phyloP scores from a whole-genome alignment of 2,797 vertebrate species.

The Liasis olivaceus region DNA sequence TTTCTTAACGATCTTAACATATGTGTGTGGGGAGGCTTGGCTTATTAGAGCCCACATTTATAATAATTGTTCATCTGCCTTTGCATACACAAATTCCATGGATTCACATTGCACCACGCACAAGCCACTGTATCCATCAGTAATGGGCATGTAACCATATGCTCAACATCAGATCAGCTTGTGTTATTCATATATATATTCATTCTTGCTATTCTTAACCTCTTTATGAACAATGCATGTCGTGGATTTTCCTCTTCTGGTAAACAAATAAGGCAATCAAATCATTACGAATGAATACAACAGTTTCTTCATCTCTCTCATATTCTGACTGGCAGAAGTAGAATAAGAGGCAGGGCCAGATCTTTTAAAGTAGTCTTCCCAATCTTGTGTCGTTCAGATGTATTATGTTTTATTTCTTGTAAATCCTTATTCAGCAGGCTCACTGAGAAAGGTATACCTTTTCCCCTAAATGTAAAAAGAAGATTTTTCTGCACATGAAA shows the following conservation, averaged over 20 bases:
- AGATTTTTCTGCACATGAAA: neutral
- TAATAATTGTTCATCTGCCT: neutral
- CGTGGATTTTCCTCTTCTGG: neutral
- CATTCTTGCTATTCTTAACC: neutral
- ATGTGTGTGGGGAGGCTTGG: neutral
- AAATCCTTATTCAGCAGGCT: neutral
- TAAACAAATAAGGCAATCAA: neutral
- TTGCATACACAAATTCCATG: neutral
- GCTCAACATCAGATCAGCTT: neutral
- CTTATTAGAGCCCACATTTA: neutral
- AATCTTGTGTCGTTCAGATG: neutral
- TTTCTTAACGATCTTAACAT: conserved; percentile 8
- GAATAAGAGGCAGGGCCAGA: neutral
- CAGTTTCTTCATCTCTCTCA: neutral
- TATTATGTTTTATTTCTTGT: neutral
- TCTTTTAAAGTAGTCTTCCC: neutral
- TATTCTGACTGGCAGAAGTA: neutral
- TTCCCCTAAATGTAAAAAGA: neutral
- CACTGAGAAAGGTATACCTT: neutral
- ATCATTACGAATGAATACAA: neutral
- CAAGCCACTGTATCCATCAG: neutral
- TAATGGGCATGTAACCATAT: conserved; percentile 2
- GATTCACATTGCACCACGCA: neutral
- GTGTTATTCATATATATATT: neutral
- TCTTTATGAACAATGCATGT: neutral